Evolutionary conservation across 2,113 vertebrate genomes (phyloP), one percentile per base, ranked within the genome.

Genomic region (Phaethornis superciliosus): DNA sequence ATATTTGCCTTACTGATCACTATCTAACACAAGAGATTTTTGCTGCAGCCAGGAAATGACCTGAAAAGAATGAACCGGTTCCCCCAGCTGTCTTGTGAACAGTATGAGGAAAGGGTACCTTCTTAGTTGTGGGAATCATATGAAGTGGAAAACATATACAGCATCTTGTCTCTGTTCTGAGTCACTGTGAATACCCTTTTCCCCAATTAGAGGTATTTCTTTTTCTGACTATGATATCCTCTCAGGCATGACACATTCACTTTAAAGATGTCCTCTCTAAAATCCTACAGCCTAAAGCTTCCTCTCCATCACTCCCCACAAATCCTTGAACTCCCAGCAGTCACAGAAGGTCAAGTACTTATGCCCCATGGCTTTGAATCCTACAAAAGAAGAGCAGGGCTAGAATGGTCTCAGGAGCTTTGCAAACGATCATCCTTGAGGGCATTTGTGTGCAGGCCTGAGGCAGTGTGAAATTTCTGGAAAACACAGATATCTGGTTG

Each of bases 271-370:
- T 24, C 24, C 30, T 77, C 46, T 85, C 70, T 82, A 40, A 85
- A 91, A 75, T 58, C 40, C 54, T 64, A 32, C 22, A 90, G 37
- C 42, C 65, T 54, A 87, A 78, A 95, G 16, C 56, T 64, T 75
- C 64, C 30, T 84, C 27, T 37, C 37, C 58, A 40, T 67, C 62
- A 86, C 32, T 79, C 28, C n/a, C 40, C 13, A 40, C n/a, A 81
- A 89, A 81, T 72, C 49, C 46, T 54, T 54, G 54, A n/a, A 63
- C 49, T 90, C 40, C 32, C 65, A 81, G 52, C 90, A 84, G 70
- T 60, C 70, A 22, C 46, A 82, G 22, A 65, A 89, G 88, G 88
- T 91, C 79, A 95, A 94, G 81, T 93, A 58, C 46, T 46, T 63
- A 46, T 37, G 26, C 19, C 60, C 55, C 56, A 35, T 67, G 56